Percentiles rank a stretch among this genome's conserved stretches.
These are phyloP conservation scores for Cephonodes hylas DNA, from an alignment of 2,888 invertebrate genomes.

Conservation along the genomic window DNA sequence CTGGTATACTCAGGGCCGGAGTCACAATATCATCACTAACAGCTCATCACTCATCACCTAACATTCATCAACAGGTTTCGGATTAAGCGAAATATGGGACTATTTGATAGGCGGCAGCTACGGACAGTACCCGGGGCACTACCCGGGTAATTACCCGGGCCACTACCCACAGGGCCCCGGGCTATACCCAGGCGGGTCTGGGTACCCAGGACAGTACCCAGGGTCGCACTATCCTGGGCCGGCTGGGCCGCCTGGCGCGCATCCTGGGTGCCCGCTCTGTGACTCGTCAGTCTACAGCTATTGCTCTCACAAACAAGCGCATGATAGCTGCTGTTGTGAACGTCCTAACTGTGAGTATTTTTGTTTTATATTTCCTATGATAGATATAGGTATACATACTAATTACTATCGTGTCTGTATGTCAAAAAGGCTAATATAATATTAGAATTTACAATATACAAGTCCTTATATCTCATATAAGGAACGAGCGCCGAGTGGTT, in stretches of 20 bases:
- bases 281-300: conserved; percentile 89
- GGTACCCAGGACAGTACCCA: conserved; percentile 34
- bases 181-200: conserved; percentile 32
- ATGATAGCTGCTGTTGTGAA: conserved; percentile 89
- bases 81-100: conserved; percentile 72
- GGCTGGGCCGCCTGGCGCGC: conserved; percentile 69
- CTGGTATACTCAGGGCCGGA: not conserved
- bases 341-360: conserved; percentile 65
- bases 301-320: conserved; percentile 87
- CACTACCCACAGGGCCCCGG: conserved; percentile 23
- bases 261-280: conserved; percentile 85
- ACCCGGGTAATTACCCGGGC: conserved; percentile 31
- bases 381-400: not conserved
- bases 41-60: conserved; percentile 36
- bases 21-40: conserved; percentile 11
- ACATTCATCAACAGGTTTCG: conserved; percentile 68
- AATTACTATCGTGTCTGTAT: no score
- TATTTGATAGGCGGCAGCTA: conserved; percentile 71
- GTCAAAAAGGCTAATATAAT: no score
- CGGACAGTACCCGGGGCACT: conserved; percentile 43
- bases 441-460: no score
- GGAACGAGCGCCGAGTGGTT: no score
- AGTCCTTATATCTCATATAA: no score
- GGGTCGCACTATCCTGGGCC: conserved; percentile 23
- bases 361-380: not conserved